Conservation (phyloP, 2,113 vertebrate genomes). For the Rhinoderma darwinii region DNA sequence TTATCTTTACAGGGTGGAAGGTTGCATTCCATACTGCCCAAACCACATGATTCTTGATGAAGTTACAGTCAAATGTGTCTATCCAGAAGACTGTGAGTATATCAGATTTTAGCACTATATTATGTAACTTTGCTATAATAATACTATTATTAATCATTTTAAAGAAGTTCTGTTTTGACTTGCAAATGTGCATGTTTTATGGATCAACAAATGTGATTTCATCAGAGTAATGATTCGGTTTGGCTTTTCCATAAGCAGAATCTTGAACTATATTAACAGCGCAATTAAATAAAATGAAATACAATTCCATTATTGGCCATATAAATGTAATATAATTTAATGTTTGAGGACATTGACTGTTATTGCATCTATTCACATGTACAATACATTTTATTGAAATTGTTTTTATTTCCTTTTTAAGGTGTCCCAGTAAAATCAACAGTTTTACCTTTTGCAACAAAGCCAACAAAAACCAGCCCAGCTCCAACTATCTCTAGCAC, state of each 20-base stretch:
- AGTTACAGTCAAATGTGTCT: constrained; percentile 92
- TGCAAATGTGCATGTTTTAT: background rate
- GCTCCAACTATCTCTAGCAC: constrained; percentile 49
- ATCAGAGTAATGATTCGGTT: too few relatives aligned
- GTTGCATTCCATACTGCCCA: constrained; percentile 94
- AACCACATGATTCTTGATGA: constrained; percentile 95
- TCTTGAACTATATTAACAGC: too few relatives aligned
- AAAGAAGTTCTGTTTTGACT: too few relatives aligned
- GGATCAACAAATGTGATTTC: background rate
- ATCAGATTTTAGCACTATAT: background rate
- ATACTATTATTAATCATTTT: background rate
- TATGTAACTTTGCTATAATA: background rate
- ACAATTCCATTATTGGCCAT: too few relatives aligned
- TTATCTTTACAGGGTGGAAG: constrained; percentile 84
- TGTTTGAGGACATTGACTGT: too few relatives aligned
- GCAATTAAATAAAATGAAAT: too few relatives aligned
- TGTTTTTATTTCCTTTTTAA: constrained; percentile 61
- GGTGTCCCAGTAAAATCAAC: constrained; percentile 77
- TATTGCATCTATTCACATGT: constrained; percentile 4
- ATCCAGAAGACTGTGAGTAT: constrained; percentile 93
- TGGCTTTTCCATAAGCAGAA: too few relatives aligned
- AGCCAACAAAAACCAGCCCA: constrained; percentile 59
- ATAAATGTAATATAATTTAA: too few relatives aligned
- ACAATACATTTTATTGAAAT: constrained; percentile 6
- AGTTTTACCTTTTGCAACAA: constrained; percentile 70